Conservation (phyloP, 2,113 vertebrate genomes). For the Tympanuchus pallidicinctus region DNA sequence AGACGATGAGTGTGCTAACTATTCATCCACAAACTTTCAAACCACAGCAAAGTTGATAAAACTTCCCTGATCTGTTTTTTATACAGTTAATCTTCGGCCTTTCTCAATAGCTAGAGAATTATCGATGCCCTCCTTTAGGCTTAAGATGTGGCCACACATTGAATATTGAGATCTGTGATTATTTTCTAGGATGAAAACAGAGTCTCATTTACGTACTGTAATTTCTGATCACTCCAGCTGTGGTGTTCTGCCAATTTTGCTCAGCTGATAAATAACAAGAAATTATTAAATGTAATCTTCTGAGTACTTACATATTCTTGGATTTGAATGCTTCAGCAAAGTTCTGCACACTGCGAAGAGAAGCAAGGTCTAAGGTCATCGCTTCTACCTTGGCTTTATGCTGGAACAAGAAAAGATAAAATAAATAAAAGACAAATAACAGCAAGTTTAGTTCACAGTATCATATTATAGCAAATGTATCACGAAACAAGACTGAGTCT, state of each 20-base stretch:
- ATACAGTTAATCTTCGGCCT: not conserved
- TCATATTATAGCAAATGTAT: slow-evolving; percentile 74
- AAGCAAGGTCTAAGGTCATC: slow-evolving; percentile 92
- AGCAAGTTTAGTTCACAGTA: slow-evolving; percentile 70
- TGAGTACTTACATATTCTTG: slow-evolving; percentile 91
- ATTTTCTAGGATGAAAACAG: not conserved
- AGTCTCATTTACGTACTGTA: not conserved
- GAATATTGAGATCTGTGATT: not conserved
- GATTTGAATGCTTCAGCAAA: slow-evolving; percentile 93
- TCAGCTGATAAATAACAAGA: slow-evolving; percentile 71
- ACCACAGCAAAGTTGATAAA: not conserved
- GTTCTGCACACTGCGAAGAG: slow-evolving; percentile 87
- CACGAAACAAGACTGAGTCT: slow-evolving; percentile 75
- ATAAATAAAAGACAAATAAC: slow-evolving; percentile 77
- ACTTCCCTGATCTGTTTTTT: not conserved
- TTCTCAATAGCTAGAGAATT: not conserved
- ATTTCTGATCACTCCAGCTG: not conserved
- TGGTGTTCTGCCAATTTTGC: slow-evolving; percentile 20
- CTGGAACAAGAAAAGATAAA: slow-evolving; percentile 81
- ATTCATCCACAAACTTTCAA: not conserved
- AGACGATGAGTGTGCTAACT: not conserved
- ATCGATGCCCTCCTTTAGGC: not conserved
- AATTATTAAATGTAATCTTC: slow-evolving; percentile 47
- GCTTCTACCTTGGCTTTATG: slow-evolving; percentile 95
- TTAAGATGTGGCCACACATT: not conserved